These are phyloP conservation scores for Hyperopisus bebe DNA, from an alignment of 2,113 vertebrate species.

Conservation along the genomic window DNA sequence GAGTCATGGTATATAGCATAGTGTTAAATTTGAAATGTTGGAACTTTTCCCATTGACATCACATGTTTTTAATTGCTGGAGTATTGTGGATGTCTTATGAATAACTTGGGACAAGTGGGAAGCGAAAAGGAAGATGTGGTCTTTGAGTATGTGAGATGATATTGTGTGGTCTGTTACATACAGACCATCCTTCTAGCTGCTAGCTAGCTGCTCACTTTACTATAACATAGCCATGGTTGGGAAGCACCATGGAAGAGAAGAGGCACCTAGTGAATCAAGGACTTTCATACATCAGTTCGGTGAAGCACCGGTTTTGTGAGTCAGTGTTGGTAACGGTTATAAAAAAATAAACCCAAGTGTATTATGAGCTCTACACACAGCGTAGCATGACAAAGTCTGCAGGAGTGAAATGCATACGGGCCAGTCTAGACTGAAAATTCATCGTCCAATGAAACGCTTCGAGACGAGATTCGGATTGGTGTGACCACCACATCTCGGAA, in stretches of 20 bases:
- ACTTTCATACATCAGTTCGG: neutral
- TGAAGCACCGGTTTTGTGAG: neutral
- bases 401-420: neutral
- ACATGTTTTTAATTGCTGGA: neutral
- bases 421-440: neutral
- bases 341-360: constrained; percentile 1
- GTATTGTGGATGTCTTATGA: neutral
- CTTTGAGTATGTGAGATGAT: neutral
- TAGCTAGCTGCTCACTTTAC: neutral
- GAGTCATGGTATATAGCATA: neutral
- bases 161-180: neutral
- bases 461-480: neutral
- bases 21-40: neutral
- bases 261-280: neutral
- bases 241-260: neutral
- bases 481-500: neutral
- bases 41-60: neutral
- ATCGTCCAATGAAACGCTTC: neutral
- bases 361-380: neutral
- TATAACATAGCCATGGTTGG: neutral
- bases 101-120: neutral
- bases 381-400: constrained; percentile 2
- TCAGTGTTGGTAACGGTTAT: neutral
- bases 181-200: neutral
- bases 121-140: neutral